A percentile compares a stretch with the other conserved stretches of the same genome.
phyloP scores from a whole-genome alignment of 2,888 invertebrate species.

The Dolichomitus sp. region DNA sequence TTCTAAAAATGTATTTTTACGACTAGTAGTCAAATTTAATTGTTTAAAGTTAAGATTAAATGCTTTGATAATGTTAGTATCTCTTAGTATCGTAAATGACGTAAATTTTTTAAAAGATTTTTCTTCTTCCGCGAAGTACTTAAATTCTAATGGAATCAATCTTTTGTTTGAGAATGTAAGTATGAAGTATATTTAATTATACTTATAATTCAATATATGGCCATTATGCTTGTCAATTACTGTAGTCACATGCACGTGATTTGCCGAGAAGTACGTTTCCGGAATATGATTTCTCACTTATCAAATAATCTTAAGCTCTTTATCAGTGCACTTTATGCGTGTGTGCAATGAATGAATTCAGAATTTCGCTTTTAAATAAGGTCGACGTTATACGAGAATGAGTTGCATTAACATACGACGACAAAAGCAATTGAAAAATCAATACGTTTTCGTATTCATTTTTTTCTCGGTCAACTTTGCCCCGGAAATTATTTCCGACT shows the following conservation, averaged over 20 bases:
- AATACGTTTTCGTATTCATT: neutral
- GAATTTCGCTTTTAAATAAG: neutral
- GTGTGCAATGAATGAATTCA: neutral
- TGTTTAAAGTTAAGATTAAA: neutral
- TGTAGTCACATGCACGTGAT: neutral
- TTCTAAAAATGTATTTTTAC: too few relatives aligned
- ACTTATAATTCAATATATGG: neutral
- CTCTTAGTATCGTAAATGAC: too few relatives aligned
- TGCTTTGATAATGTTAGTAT: neutral
- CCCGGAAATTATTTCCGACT: conserved; percentile 5
- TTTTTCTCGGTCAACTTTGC: neutral
- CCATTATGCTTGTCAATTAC: neutral
- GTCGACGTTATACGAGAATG: neutral
- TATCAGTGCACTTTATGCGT: conserved; percentile 7
- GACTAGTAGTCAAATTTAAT: neutral
- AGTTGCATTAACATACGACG: neutral
- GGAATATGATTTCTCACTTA: conserved; percentile 25
- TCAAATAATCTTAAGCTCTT: conserved; percentile 27
- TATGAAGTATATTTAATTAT: neutral
- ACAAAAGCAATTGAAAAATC: neutral
- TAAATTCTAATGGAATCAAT: too few relatives aligned
- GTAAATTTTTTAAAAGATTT: too few relatives aligned
- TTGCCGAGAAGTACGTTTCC: neutral
- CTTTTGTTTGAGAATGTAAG: too few relatives aligned
- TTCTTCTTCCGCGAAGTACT: too few relatives aligned